Percentiles rank a stretch among this genome's conserved stretches.
Conservation (phyloP, 2,797 vertebrate species). For the Alectoris magna region DNA sequence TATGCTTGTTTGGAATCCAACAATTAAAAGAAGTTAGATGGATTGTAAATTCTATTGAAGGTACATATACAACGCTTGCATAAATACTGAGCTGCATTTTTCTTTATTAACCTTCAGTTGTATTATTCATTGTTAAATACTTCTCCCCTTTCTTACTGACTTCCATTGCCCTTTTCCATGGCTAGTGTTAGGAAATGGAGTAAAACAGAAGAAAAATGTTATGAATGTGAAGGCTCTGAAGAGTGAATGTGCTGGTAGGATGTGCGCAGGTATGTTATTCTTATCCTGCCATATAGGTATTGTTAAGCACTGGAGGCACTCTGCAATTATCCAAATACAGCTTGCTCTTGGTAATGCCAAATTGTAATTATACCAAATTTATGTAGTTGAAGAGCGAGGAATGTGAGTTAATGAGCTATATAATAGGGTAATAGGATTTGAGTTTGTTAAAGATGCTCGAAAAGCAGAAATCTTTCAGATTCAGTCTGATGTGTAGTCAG, state of each 20-base stretch:
- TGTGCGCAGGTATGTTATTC: not conserved
- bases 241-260: not conserved
- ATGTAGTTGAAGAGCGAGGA: not conserved
- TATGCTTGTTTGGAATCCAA: not conserved
- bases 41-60: not conserved
- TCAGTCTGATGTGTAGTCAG: not conserved
- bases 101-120: not conserved
- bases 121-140: not conserved
- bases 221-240: not conserved
- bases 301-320: not conserved
- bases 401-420: not conserved
- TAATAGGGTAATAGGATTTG: not conserved
- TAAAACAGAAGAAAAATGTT: not conserved
- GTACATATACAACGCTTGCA: not conserved
- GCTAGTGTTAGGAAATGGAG: not conserved
- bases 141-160: not conserved
- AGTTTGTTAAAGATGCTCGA: not conserved
- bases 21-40: not conserved
- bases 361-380: not conserved
- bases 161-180: accelerated
- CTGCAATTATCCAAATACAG: not conserved
- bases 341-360: not conserved
- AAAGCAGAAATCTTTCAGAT: not conserved
- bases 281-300: not conserved
- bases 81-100: not conserved